Percentiles rank a stretch among this genome's conserved stretches.
phyloP scores from a whole-genome alignment of 2,113 vertebrate species.

The Pampusana beccarii region DNA sequence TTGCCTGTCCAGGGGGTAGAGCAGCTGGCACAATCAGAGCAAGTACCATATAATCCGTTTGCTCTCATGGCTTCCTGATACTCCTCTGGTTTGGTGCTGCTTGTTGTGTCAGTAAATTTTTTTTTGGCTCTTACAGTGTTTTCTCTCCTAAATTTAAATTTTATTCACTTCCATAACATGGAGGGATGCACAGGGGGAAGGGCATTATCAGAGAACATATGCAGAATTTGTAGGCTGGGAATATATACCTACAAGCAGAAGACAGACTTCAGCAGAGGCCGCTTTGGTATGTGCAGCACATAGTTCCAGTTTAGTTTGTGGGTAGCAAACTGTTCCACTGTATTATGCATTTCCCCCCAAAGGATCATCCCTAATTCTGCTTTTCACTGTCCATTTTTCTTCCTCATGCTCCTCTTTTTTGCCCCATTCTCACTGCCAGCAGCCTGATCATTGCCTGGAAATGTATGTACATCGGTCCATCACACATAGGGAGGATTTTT shows the following conservation, averaged over 20 bases:
- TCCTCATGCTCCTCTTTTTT: not conserved
- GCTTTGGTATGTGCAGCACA: not conserved
- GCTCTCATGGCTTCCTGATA: not conserved
- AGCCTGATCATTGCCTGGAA: not conserved
- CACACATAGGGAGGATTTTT: not conserved
- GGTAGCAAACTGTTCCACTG: not conserved
- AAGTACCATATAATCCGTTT: not conserved
- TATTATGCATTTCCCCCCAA: not conserved
- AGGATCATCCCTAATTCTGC: not conserved
- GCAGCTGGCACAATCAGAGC: not conserved
- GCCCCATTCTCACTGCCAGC: not conserved
- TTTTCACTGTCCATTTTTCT: not conserved
- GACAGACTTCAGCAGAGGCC: not conserved
- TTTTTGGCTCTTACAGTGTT: not conserved
- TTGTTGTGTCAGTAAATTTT: not conserved
- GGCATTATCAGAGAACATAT: not conserved
- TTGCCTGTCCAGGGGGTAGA: fast-evolving
- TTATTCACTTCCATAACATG: fast-evolving
- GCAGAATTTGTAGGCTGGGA: not conserved
- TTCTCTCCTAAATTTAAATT: not conserved
- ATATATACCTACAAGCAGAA: not conserved
- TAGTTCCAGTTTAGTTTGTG: not conserved
- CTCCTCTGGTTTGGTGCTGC: not conserved
- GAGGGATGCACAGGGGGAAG: not conserved
- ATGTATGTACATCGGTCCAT: fast-evolving